These are phyloP conservation scores for Hoplodrina blanda DNA, from an alignment of 2,888 invertebrate genomes.

Conservation along the genomic window DNA sequence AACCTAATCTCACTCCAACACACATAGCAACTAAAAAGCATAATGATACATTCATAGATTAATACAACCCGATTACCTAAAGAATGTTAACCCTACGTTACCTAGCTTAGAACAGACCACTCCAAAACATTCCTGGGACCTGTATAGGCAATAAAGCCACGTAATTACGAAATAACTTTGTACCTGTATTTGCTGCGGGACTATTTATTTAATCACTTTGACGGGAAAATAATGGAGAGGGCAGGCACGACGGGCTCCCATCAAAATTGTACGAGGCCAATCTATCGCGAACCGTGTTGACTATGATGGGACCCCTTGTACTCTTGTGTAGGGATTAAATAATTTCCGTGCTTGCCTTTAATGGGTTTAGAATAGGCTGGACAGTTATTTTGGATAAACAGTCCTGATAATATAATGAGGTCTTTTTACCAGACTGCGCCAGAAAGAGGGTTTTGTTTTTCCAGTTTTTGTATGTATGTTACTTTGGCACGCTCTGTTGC, in stretches of 20 bases:
- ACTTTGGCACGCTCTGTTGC: no score
- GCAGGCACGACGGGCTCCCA: conserved; percentile 73
- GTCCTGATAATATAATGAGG: conserved; percentile 34
- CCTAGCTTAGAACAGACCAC: conserved; percentile 67
- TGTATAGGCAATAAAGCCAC: conserved; percentile 85
- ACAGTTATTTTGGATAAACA: conserved; percentile 53
- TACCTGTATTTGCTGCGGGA: conserved; percentile 78
- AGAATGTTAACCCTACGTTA: conserved; percentile 74
- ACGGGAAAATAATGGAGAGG: conserved; percentile 87
- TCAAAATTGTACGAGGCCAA: conserved; percentile 81
- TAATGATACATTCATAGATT: conserved; percentile 51
- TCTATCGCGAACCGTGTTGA: conserved; percentile 80
- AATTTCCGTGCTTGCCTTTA: conserved; percentile 75
- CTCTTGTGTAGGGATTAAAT: conserved; percentile 74
- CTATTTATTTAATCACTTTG: conserved; percentile 91
- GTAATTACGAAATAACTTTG: conserved; percentile 89
- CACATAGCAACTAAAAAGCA: conserved; percentile 20
- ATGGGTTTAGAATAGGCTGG: conserved; percentile 55
- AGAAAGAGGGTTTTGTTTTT: conserved; percentile 9
- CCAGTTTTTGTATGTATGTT: not conserved
- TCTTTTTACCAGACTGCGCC: not conserved
- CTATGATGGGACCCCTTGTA: conserved; percentile 71
- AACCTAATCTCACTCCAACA: not conserved
- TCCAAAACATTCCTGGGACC: conserved; percentile 83
- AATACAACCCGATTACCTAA: conserved; percentile 52